phyloP scores from a whole-genome alignment of 2,888 invertebrate genomes.

The Thumatha senex region DNA sequence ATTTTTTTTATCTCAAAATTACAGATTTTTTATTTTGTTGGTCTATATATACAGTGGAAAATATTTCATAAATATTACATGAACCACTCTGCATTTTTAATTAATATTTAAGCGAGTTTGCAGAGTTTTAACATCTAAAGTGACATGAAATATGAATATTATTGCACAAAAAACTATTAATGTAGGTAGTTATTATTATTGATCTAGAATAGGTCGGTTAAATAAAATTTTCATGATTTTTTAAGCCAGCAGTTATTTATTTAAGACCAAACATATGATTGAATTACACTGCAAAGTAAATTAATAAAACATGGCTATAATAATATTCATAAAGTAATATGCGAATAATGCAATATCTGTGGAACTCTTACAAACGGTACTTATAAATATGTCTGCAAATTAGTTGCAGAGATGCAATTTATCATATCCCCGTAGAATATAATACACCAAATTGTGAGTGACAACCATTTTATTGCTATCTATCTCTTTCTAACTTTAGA shows the following conservation, averaged over 20 bases:
- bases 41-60: slow-evolving; percentile 24
- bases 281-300: neutral
- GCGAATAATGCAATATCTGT: slow-evolving; percentile 5
- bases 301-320: slow-evolving; percentile 9
- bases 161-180: neutral
- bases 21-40: slow-evolving; percentile 2
- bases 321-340: slow-evolving; percentile 1
- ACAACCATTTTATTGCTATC: neutral
- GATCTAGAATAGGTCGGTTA: neutral
- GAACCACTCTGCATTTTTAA: too few species aligned
- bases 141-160: neutral
- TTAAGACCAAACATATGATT: neutral
- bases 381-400: slow-evolving; percentile 11
- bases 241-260: neutral
- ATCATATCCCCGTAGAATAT: too few species aligned
- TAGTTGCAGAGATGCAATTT: neutral
- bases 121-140: slow-evolving; percentile 8
- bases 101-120: slow-evolving; percentile 7
- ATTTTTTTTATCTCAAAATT: neutral
- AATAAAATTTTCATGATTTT: neutral
- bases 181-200: too few species aligned
- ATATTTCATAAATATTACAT: neutral
- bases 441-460: too few species aligned
- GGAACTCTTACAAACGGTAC: slow-evolving; percentile 7
- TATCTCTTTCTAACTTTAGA: neutral